phyloP scores from a whole-genome alignment of 2,888 invertebrate genomes.

The Erannis defoliaria region DNA sequence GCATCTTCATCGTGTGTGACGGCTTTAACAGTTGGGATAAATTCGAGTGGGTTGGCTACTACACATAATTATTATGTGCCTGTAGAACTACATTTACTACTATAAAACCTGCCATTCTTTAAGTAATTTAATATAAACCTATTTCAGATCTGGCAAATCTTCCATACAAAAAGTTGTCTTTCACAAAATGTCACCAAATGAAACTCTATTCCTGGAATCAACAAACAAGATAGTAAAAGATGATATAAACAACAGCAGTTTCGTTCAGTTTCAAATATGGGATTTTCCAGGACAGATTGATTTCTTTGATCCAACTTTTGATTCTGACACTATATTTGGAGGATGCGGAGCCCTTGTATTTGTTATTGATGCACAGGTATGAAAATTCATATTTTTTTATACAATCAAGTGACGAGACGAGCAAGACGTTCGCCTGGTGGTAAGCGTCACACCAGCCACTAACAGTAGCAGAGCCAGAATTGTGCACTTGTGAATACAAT shows the following conservation, averaged over 20 bases:
- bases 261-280: constrained; percentile 99
- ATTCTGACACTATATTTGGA: constrained; percentile 98
- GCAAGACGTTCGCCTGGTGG: background rate
- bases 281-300: constrained; percentile 99
- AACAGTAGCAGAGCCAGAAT: no score
- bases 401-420: no score
- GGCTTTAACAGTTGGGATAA: no score
- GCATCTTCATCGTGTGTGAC: no score
- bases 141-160: constrained; percentile 97
- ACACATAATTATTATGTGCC: no score
- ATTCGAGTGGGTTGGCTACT: no score
- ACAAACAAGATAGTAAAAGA: constrained; percentile 99
- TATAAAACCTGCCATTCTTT: no score
- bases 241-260: constrained; percentile 97
- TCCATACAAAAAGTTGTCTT: constrained; percentile 99
- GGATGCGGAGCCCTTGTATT: constrained; percentile 99
- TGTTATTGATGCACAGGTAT: constrained; percentile 98
- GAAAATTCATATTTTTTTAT: background rate
- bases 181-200: constrained; percentile 99
- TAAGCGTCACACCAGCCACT: no score
- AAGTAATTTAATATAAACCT: no score
- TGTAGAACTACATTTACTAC: no score
- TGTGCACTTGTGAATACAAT: no score
- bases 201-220: constrained; percentile 98
- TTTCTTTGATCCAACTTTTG: constrained; percentile 98